A percentile compares a stretch with the other conserved stretches of the same genome.
These are phyloP conservation scores for Campoplex capitator DNA, from an alignment of 2,888 invertebrate genomes.

Conservation along the genomic window DNA sequence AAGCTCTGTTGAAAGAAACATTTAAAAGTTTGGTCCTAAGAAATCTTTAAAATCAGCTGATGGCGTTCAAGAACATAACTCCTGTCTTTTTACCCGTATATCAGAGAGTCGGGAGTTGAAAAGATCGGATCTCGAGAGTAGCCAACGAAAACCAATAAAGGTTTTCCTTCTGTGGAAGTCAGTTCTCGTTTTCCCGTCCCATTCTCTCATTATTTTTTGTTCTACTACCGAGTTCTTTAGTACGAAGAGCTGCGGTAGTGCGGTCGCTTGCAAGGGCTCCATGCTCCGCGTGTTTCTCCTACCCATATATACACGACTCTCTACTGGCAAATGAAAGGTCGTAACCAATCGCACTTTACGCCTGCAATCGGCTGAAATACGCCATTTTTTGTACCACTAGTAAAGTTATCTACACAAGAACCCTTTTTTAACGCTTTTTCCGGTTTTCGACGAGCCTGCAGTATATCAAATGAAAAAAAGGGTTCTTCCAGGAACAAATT, in stretches of 20 bases:
- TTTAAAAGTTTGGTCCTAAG: neutral
- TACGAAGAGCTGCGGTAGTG: slow-evolving; percentile 79
- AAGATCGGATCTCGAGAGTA: slow-evolving; percentile 76
- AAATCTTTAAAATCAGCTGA: neutral
- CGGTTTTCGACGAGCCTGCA: slow-evolving; percentile 41
- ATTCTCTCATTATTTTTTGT: slow-evolving; percentile 32
- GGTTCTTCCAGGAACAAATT: slow-evolving; percentile 82
- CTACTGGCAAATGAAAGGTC: slow-evolving; percentile 30
- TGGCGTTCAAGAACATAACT: neutral
- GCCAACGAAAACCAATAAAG: slow-evolving; percentile 83
- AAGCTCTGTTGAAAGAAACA: too few relatives aligned
- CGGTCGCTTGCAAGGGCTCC: slow-evolving; percentile 72
- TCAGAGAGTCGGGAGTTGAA: slow-evolving; percentile 68
- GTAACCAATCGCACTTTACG: slow-evolving; percentile 1
- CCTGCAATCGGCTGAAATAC: neutral
- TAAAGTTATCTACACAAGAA: slow-evolving; percentile 11
- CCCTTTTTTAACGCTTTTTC: slow-evolving; percentile 27
- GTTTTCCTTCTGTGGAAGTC: slow-evolving; percentile 59
- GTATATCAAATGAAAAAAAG: slow-evolving; percentile 67
- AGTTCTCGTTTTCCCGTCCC: slow-evolving; percentile 10
- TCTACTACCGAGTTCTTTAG: slow-evolving; percentile 47
- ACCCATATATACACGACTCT: neutral
- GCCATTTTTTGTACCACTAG: neutral
- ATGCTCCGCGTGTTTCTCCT: slow-evolving; percentile 34
- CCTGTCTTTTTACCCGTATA: neutral